Percentiles rank a stretch among this genome's conserved stretches.
These are phyloP conservation scores for Lonchura striata DNA, from an alignment of 2,113 vertebrate species.

Conservation along the genomic window DNA sequence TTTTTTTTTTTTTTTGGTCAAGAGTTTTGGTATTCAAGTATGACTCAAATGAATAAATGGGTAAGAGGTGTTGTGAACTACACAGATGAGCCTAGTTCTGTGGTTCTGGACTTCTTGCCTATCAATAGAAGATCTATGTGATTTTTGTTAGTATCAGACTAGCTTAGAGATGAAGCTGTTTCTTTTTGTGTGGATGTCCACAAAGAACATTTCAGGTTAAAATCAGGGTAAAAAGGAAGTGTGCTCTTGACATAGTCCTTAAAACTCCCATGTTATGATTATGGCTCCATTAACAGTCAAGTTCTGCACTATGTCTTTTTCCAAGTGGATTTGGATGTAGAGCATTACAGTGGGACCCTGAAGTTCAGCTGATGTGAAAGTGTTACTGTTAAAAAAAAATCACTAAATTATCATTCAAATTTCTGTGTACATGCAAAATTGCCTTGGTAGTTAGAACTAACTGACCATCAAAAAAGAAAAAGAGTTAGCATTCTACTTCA, in stretches of 20 bases:
- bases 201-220: not conserved
- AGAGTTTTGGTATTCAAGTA: not conserved
- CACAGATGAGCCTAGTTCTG: not conserved
- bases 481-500: not conserved
- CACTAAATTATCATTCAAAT: not conserved
- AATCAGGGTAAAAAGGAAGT: not conserved
- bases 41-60: not conserved
- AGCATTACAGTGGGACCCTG: fast-evolving
- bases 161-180: not conserved
- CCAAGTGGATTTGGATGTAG: not conserved
- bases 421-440: not conserved
- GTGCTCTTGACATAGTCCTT: not conserved
- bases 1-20: not conserved
- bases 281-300: not conserved
- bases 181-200: not conserved
- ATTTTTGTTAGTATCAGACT: not conserved
- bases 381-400: not conserved
- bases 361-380: not conserved
- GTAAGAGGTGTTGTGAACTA: not conserved
- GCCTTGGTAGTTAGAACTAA: not conserved
- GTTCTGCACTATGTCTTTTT: not conserved
- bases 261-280: not conserved
- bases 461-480: too few species aligned
- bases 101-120: not conserved
- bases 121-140: not conserved